Evolutionary conservation across 2,113 vertebrate species (phyloP).

Genomic region (Hydropotes inermis): DNA sequence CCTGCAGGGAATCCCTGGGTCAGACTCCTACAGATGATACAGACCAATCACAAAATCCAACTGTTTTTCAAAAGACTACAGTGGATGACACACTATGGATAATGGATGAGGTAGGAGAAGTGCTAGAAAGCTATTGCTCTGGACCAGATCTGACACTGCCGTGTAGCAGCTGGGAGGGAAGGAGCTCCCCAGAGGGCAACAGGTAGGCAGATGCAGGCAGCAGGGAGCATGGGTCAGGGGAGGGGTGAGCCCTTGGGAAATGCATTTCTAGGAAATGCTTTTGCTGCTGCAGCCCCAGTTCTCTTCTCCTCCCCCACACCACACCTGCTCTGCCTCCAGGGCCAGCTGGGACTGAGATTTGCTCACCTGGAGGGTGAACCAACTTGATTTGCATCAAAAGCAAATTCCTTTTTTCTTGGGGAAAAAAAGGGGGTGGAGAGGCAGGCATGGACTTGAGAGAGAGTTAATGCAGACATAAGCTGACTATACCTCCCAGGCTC

Average conservation of each 20-base stretch:
- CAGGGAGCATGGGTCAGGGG: not conserved
- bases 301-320: not conserved
- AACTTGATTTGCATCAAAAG: slow-evolving; percentile 62
- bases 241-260: not conserved
- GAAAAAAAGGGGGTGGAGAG: accelerated
- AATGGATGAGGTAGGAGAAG: not conserved
- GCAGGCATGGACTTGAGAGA: not conserved
- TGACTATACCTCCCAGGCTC: not conserved
- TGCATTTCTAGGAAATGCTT: not conserved
- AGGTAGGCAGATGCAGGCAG: not conserved
- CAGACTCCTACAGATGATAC: not conserved
- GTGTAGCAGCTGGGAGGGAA: accelerated
- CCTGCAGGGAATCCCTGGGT: not conserved
- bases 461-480: accelerated
- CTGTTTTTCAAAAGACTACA: not conserved
- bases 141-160: slow-evolving; percentile 83
- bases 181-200: not conserved
- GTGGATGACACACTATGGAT: accelerated
- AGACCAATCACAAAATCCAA: too few species aligned
- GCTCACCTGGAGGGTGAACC: slow-evolving; percentile 21
- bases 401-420: slow-evolving; percentile 48
- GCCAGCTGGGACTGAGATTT: not conserved
- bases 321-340: not conserved
- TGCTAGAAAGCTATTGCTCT: not conserved
- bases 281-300: not conserved